Evolutionary conservation across 2,888 invertebrate species (phyloP), one percentile per base, ranked within the genome.

Genomic region (Acleris sparsana): DNA sequence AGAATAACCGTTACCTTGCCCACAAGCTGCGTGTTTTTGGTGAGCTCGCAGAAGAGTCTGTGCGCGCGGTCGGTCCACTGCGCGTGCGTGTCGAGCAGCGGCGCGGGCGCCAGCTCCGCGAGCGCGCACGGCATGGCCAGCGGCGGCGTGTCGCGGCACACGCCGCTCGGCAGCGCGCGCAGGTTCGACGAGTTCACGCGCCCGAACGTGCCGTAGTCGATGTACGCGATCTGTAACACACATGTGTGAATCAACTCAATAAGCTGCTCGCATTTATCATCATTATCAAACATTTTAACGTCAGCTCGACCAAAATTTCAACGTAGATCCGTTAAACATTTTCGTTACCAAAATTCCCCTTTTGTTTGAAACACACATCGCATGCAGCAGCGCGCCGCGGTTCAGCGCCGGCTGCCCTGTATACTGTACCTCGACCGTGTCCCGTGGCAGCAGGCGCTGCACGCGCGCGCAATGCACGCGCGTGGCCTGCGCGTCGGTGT

Each of bases 191-290:
- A 71, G 59, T 81, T 77, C 43, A 95, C 85, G 51, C 87, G 84
- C 0, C 86, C 93, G 18, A 82, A 88, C 73, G 94, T 94, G 17
- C 98, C 98, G 83, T 94, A 96, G 88, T 98, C 98, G 59, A 98
- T 94, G 80, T 95, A 97, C 60, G 94, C 91, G 5, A 97, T 94
- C 94, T 96, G 17, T 5, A 5, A n/a, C 44, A 46, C 46, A 17
- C 6, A 46, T 16, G 0, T n/a, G 16, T 16, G 44, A 13, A 4
- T 44, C 3, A 3, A 16, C 1, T n/a, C 2, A 5, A 33, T 65
- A 33, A 33, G 33, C 6, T 25, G 0, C 29, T 29, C 1, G 29
- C 7, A 7, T 29, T 29, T 6, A 29, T 29, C 29, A 9, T 29
- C 9, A 9, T 9, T 2, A 33, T 33, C 2, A 29, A 25, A 22